Base-by-base conservation (phyloP, 2,797 vertebrate genomes). In the Melanotaenia parkinsoni region DNA sequence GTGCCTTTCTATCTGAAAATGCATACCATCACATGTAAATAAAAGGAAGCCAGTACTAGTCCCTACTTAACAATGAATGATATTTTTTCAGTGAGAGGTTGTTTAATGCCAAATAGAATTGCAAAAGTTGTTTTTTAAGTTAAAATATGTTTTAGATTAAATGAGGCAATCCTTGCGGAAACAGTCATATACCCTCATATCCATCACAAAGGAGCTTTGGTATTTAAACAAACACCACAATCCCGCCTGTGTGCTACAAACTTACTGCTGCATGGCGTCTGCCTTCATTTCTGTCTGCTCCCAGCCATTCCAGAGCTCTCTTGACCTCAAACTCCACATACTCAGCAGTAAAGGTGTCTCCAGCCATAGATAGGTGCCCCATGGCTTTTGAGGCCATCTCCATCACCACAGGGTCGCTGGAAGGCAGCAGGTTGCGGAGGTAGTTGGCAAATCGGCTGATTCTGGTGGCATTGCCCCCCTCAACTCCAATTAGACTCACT, bases 311-410 rank as follows among this genome's bases (percentile, higher is more conserved):
- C 91, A 99, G 92, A 33, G 98, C 98, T 86, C 98, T 95, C 87
- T 99, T 99, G 90, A 99, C 98, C 79, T 99, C 98, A 84, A 99
- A 99, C 91, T 99, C 98, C 88, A 99, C 98, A 20, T 99, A 99
- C 72, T 99, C 98, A 0, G 98, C 98, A 0, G 98, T 99, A 76
- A 99, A 99, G 62, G 97, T 99, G 90, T 99, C 98, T 20, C 98
- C 98, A 0, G 98, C 97, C 97, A 99, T 98, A 0, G 98, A 98
- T 1, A 99, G 94, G 73, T 98, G 94, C 11, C 98, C 98, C 1
- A 99, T 99, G 69, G 98, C 98, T 89, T 99, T 99, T 69, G 98
- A 99, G 11, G 97, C 97, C 98, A 99, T 99, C 89, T 99, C 98
- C 98, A 99, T 99, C 26, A 99, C 97, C 30, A 96, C 96, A 0